A percentile compares a stretch with the other conserved stretches of the same genome.
These are phyloP conservation scores for Tolmerus cingulatus DNA, from an alignment of 2,888 invertebrate species.

Conservation along the genomic window DNA sequence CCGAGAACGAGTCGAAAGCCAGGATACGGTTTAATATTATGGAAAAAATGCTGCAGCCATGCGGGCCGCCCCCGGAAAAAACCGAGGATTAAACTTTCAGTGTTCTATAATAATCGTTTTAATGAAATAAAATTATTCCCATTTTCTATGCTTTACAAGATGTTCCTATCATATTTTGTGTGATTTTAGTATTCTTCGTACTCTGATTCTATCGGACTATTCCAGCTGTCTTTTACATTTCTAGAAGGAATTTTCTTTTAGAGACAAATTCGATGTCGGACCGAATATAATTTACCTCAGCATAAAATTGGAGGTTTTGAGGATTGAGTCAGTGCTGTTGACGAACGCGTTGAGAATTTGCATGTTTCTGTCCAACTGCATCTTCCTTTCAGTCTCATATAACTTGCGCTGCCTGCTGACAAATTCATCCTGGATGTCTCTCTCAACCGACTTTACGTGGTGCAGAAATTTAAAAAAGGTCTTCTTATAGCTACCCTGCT, in stretches of 20 bases:
- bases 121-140: neutral
- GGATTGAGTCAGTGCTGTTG: neutral
- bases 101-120: conserved; percentile 54
- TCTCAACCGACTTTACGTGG: conserved; percentile 38
- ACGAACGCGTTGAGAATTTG: neutral
- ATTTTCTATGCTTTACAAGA: too few relatives aligned
- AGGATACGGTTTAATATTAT: conserved; percentile 94
- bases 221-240: neutral
- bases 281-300: neutral
- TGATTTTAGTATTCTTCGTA: neutral
- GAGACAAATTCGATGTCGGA: neutral
- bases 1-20: conserved; percentile 97
- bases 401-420: conserved; percentile 31
- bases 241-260: neutral
- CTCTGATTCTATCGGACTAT: neutral
- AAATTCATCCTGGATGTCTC: conserved; percentile 44
- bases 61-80: conserved; percentile 98
- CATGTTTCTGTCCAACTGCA: conserved; percentile 21
- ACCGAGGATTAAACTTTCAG: conserved; percentile 78
- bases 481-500: conserved; percentile 45
- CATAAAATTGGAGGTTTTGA: conserved; percentile 3
- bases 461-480: conserved; percentile 42
- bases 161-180: too few relatives aligned
- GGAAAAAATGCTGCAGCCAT: conserved; percentile 98
- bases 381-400: conserved; percentile 22